These are phyloP conservation scores for Drosophila trapezifrons DNA, from an alignment of 1,140 invertebrate species.

Conservation along the genomic window DNA sequence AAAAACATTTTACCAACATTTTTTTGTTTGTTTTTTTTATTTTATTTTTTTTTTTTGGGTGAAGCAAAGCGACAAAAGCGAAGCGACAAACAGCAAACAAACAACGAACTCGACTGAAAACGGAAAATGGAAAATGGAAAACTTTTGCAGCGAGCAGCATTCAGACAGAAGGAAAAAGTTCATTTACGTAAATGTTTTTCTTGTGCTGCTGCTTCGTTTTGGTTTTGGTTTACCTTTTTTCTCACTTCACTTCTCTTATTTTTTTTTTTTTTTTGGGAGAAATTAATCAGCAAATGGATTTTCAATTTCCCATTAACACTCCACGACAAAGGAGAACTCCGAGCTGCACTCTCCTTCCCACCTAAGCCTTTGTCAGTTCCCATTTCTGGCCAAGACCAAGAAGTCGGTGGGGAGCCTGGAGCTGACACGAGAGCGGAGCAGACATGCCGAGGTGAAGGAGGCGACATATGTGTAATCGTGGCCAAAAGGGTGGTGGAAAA, in stretches of 20 bases:
- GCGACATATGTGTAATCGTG: slow-evolving; percentile 33
- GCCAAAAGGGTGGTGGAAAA: neutral
- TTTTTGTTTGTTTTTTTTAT: neutral
- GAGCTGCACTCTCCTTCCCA: slow-evolving; percentile 10
- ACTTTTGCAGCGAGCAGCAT: slow-evolving; percentile 46
- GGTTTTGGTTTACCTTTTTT: slow-evolving; percentile 11
- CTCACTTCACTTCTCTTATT: neutral
- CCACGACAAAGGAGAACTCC: slow-evolving; percentile 28
- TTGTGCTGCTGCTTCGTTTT: slow-evolving; percentile 36
- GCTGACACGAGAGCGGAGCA: slow-evolving; percentile 3
- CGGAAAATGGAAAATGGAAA: slow-evolving; percentile 47
- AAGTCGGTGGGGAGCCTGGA: neutral
- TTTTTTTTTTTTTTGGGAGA: slow-evolving; percentile 46
- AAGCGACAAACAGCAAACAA: slow-evolving; percentile 54
- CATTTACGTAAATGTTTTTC: slow-evolving; percentile 79
- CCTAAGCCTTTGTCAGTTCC: slow-evolving; percentile 41
- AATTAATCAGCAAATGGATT: slow-evolving; percentile 83
- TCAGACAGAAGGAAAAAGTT: slow-evolving; percentile 66
- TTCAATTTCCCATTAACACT: slow-evolving; percentile 80
- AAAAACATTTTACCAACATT: slow-evolving; percentile 63
- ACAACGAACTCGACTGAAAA: slow-evolving; percentile 45
- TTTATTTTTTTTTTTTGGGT: slow-evolving; percentile 6
- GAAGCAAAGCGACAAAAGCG: slow-evolving; percentile 16
- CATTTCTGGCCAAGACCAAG: slow-evolving; percentile 10
- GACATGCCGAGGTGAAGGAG: neutral